Evolutionary conservation across 2,797 vertebrate species (phyloP).

Genomic region (Urophycis tenuis): DNA sequence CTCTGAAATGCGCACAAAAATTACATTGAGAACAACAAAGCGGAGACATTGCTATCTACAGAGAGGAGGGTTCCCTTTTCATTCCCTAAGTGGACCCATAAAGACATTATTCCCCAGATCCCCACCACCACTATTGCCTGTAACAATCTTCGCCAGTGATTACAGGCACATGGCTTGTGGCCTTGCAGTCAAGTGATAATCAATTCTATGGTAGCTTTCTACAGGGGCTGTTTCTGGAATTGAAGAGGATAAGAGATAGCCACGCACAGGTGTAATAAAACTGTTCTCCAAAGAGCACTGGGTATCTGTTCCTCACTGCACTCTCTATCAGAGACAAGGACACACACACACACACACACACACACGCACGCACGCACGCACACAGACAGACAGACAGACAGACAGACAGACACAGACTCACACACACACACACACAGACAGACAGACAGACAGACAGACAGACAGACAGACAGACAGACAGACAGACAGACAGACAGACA

Average conservation of each 20-base stretch:
- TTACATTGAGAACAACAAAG: slow-evolving; percentile 9
- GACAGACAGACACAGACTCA: slow-evolving; percentile 1
- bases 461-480: neutral
- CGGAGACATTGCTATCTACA: slow-evolving; percentile 13
- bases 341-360: slow-evolving; percentile 7
- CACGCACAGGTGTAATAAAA: slow-evolving; percentile 37
- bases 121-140: slow-evolving; percentile 24
- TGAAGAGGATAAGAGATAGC: slow-evolving; percentile 36
- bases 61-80: slow-evolving; percentile 24
- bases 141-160: slow-evolving; percentile 45
- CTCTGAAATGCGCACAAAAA: neutral
- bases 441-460: neutral
- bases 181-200: slow-evolving; percentile 46
- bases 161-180: slow-evolving; percentile 39
- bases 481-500: slow-evolving; percentile 10
- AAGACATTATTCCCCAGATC: slow-evolving; percentile 33
- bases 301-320: slow-evolving; percentile 8
- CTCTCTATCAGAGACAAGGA: neutral
- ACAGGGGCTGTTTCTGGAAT: slow-evolving; percentile 33
- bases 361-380: neutral
- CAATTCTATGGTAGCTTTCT: slow-evolving; percentile 34
- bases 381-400: neutral
- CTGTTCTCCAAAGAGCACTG: slow-evolving; percentile 26
- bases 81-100: slow-evolving; percentile 25
- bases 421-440: neutral